Evolutionary conservation across 2,888 invertebrate genomes (phyloP).

Genomic region (Neoascia interrupta): DNA sequence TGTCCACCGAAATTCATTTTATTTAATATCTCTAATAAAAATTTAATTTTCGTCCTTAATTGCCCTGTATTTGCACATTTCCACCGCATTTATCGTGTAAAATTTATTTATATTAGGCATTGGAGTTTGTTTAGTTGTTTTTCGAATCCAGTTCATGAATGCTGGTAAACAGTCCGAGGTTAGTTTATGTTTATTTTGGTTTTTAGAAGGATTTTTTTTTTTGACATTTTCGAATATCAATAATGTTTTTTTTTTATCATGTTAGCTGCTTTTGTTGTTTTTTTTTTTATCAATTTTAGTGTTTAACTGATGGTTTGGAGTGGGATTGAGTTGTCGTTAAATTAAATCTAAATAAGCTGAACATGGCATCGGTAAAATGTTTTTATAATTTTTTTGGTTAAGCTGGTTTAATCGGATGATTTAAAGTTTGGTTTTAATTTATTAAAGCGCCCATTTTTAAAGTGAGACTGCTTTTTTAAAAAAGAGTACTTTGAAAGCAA

Average conservation of each 20-base stretch:
- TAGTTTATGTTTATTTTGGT: constrained; percentile 7
- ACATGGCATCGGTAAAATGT: too few species aligned
- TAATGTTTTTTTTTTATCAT: constrained; percentile 28
- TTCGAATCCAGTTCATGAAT: constrained; percentile 44
- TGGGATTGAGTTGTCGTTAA: too few species aligned
- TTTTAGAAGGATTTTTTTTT: constrained; percentile 13
- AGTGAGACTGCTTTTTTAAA: too few species aligned
- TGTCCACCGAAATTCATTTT: background rate
- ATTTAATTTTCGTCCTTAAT: constrained; percentile 45
- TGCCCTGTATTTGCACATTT: constrained; percentile 45
- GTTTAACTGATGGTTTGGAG: too few species aligned
- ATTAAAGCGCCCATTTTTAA: too few species aligned
- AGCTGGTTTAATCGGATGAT: too few species aligned
- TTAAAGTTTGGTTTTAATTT: too few species aligned
- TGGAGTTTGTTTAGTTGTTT: constrained; percentile 28
- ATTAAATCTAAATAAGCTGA: too few species aligned
- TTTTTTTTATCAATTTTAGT: too few species aligned
- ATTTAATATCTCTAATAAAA: constrained; percentile 34
- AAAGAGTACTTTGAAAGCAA: too few species aligned
- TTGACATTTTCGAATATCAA: constrained; percentile 32
- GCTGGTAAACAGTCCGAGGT: constrained; percentile 19
- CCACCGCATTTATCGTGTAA: constrained; percentile 42
- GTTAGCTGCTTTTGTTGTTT: constrained; percentile 5
- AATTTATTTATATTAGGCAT: constrained; percentile 51
- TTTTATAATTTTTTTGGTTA: too few species aligned